Base-by-base conservation (phyloP, 2,888 invertebrate genomes). In the Rapana venosa region DNA sequence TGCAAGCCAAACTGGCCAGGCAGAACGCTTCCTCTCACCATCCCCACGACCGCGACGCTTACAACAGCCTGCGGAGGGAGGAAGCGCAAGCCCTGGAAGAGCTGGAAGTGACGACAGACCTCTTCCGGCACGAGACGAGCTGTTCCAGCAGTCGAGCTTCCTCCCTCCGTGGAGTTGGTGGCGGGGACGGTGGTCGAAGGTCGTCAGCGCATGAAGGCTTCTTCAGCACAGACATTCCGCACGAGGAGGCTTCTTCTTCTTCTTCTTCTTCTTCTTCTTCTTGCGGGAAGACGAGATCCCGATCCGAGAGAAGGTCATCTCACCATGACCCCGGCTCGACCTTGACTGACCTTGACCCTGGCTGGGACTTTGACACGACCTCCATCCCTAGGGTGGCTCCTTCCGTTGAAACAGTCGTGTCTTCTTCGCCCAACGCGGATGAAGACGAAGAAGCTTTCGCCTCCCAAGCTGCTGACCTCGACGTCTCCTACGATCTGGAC, bases 91-190 rank as follows among this genome's bases (percentile, higher is more conserved):
- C 83, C 66, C 56, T 89, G 84, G 89, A 89, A 66, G 89, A 89
- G 85, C 85, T 89, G 84, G 89, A 89, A 35, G 74, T 85, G 32
- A 89, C 85, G 22, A 32, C 56, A n/a, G 85, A 84, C 89, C 89
- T 89, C 85, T 89, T 89, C 77, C 74, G 85, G n/a, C 89, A 74
- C 89, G 89, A 89, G 74, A 56, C 47, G 74, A 85, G 85, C 85
- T 30, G 32, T 36, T 22, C 84, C 85, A 74, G 70, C 85, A 89
- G 85, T 26, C 85, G 85, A 11, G 26, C 85, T n/a, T 89, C 89
- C 84, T 89, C 89, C 89, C n/a, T 85, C 70, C 70, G 79, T 17
- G 58, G 30, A n/a, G 30, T 20, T 58, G 26, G 30, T 36, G 30
- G 81, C 11, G 36, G 47, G 17, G 32, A 22, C 66, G 66, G 26